Evolutionary conservation across 1,140 invertebrate species (phyloP), one percentile per base, ranked within the genome.

Genomic region (Daktulosphaira vitifoliae): DNA sequence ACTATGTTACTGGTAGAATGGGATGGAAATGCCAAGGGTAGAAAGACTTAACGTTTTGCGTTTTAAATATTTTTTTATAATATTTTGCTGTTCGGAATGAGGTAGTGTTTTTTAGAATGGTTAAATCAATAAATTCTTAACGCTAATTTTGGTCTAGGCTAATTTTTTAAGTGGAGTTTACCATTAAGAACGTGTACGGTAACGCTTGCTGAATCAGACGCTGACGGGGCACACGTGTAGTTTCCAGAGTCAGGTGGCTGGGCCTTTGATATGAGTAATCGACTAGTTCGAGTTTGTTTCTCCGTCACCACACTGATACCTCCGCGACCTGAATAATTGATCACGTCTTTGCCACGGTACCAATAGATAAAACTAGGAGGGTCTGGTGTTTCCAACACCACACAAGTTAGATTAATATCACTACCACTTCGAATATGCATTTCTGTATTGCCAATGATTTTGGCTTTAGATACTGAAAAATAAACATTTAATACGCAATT

Each of bases 301-400:
- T 91, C 89, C 1, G 89, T 91, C 22, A 91, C 84, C 22, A 92
- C 88, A 71, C 82, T 89, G 70, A 93, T 90, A 44, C 89, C 86
- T 38, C 88, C 85, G 15, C 88, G 80, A 71, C 88, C 83, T 53
- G 87, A 88, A 75, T 92, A 92, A 78, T 92, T 92, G 73, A 92
- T 88, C 67, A 93, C 86, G 72, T 88, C 82, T 11, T 82, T 82
- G 48, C 88, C 89, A 69, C 88, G 86, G 75, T 92, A 91, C 90
- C 90, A 93, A 75, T 90, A 90, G 74, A 94, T 92, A 76, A 90
- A 92, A 70, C 83, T 84, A 39, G 90, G 90, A n/a, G 89, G 89
- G 68, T 89, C 88, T 0, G 90, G 88, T 25, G 88, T 89, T 73
- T 91, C 85, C 68, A 84, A 80, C 6, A 91, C 89, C 67, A 89